Base-by-base conservation (phyloP, 2,797 vertebrate species). In the Xyrichtys novacula region DNA sequence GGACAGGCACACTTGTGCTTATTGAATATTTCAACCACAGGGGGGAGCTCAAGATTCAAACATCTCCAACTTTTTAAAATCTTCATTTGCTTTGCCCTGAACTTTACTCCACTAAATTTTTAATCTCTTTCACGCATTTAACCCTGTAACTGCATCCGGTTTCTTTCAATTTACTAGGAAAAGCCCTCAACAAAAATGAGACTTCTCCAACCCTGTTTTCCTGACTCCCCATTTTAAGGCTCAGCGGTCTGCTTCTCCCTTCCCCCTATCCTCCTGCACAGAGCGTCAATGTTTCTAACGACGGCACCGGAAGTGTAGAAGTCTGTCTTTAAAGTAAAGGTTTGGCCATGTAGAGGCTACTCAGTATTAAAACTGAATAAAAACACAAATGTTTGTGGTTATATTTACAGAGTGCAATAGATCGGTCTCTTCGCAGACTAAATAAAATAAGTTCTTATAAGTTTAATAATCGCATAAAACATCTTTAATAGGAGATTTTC, bases 181-280 rank as follows among this genome's bases (percentile, higher is more conserved):
- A 10, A 15, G 4, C 11, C 19, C 2, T 3, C 16, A 31, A 14
- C 22, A 29, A 26, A 7, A 3, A n/a, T 15, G 53, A 19, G 4
- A 17, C 14, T 58, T 29, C 25, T 40, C 36, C 46, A 26, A 12
- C 61, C 44, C 28, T 2, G 23, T 60, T 52, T 63, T 26, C 40
- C 40, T 47, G 44, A 43, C 34, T 49, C 76, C 78, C 63, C 32
- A 3, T 78, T 73, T 69, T 44, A 58, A 67, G 82, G 28, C 64
- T 29, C 64, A 16, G 60, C 26, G 17, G 47, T 40, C 59, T 38
- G 19, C 38, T 23, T 9, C 40, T 61, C 71, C 79, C 78, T 43
- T 42, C 78, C 73, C 84, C 76, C 78, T 7, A 26, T 36, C 11
- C 56, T 54, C 29, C 6, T 2, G 17, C 1, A n/a, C n/a, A n/a